Evolutionary conservation across 2,797 vertebrate species (phyloP).

Genomic region (Melanotaenia nigrans): DNA sequence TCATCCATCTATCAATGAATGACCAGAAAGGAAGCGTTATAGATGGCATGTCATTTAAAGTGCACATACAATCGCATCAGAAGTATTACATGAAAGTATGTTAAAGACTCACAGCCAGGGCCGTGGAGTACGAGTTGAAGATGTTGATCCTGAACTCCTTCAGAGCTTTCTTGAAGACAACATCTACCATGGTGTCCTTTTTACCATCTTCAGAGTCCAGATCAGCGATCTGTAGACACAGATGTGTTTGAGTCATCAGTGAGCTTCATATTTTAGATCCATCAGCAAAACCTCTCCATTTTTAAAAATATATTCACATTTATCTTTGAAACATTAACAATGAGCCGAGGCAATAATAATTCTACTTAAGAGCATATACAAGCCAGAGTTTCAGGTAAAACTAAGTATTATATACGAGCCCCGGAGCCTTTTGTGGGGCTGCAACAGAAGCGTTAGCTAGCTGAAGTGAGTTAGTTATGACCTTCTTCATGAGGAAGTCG

Average conservation of each 20-base stretch:
- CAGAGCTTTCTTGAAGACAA: conserved; percentile 96
- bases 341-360: background rate
- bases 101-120: conserved; percentile 87
- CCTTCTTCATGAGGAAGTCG: conserved; percentile 98
- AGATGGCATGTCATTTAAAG: background rate
- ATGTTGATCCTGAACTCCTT: conserved; percentile 98
- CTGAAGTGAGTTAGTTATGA: conserved; percentile 48
- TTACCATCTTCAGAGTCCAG: conserved; percentile 93
- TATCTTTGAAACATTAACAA: background rate
- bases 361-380: too few species aligned
- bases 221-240: conserved; percentile 87
- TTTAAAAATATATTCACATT: background rate
- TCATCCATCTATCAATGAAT: conserved; percentile 89
- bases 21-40: background rate
- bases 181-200: conserved; percentile 95
- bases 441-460: background rate
- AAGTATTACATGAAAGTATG: background rate
- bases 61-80: background rate
- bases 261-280: background rate
- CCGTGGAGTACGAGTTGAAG: conserved; percentile 96
- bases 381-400: background rate
- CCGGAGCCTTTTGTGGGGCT: background rate
- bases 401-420: background rate
- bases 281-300: background rate
- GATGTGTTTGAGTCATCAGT: background rate